phyloP scores from a whole-genome alignment of 2,113 vertebrate species.

The Craseonycteris thonglongyai region DNA sequence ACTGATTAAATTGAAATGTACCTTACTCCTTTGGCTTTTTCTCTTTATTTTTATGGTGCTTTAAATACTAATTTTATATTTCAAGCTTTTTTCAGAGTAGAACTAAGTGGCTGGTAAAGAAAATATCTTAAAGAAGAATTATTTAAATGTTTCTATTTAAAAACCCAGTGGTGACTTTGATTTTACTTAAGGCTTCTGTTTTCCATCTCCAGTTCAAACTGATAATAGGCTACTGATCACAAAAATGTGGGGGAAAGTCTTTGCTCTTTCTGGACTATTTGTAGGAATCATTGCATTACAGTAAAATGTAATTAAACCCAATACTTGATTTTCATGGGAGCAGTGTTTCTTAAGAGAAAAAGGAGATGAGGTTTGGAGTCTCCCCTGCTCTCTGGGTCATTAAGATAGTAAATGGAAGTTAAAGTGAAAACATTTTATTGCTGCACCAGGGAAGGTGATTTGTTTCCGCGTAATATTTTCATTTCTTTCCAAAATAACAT shows the following conservation, averaged over 20 bases:
- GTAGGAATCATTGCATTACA: neutral
- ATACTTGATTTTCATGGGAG: neutral
- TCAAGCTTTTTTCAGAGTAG: conserved; percentile 36
- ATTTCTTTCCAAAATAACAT: neutral
- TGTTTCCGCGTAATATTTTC: neutral
- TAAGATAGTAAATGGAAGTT: neutral
- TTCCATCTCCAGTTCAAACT: conserved; percentile 25
- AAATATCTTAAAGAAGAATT: conserved; percentile 25
- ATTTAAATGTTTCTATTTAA: neutral
- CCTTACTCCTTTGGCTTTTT: conserved; percentile 30
- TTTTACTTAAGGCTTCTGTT: conserved; percentile 19
- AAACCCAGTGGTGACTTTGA: neutral
- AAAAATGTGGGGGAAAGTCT: neutral
- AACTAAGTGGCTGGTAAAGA: conserved; percentile 24
- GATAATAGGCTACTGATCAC: neutral
- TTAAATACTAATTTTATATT: conserved; percentile 37
- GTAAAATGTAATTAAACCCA: neutral
- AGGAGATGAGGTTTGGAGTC: neutral
- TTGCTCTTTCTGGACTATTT: neutral
- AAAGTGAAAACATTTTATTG: neutral
- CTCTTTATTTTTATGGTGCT: neutral
- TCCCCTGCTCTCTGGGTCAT: neutral
- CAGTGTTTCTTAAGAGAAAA: neutral
- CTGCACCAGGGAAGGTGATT: neutral
- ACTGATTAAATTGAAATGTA: conserved; percentile 58